phyloP scores from a whole-genome alignment of 2,113 vertebrate species.

The Columba livia region DNA sequence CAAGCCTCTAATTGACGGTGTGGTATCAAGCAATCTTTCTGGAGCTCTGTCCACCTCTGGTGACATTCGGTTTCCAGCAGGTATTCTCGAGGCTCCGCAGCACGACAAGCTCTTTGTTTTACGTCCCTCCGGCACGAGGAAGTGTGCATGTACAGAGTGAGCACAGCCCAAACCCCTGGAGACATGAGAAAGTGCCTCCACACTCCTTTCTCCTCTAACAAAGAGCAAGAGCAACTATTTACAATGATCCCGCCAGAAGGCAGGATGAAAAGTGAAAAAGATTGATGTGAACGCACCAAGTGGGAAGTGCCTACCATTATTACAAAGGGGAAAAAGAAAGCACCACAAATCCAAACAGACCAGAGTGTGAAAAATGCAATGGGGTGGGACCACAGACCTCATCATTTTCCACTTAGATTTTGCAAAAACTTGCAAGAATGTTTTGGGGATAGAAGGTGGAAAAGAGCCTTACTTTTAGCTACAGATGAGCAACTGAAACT shows the following conservation, averaged over 20 bases:
- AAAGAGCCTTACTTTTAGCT: neutral
- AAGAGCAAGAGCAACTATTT: neutral
- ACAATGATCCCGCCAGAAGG: neutral
- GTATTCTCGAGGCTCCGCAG: neutral
- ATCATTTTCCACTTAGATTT: neutral
- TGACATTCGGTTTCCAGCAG: fast-evolving
- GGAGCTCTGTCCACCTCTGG: neutral
- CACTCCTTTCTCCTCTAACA: neutral
- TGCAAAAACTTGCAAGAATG: neutral
- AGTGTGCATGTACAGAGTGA: neutral
- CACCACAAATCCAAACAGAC: neutral
- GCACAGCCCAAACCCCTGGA: neutral
- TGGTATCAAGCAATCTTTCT: neutral
- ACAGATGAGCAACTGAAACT: neutral
- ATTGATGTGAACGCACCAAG: neutral
- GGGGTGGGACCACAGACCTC: neutral
- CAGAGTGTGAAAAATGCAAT: neutral
- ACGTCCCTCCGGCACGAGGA: neutral
- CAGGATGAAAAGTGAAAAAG: neutral
- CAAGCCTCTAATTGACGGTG: neutral
- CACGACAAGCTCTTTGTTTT: neutral
- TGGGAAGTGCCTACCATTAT: neutral
- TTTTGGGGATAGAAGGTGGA: neutral
- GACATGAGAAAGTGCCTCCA: neutral
- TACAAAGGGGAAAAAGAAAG: neutral